Base-by-base conservation (phyloP, 2,113 vertebrate genomes). In the zebrafish (Danio rerio) region DNA sequence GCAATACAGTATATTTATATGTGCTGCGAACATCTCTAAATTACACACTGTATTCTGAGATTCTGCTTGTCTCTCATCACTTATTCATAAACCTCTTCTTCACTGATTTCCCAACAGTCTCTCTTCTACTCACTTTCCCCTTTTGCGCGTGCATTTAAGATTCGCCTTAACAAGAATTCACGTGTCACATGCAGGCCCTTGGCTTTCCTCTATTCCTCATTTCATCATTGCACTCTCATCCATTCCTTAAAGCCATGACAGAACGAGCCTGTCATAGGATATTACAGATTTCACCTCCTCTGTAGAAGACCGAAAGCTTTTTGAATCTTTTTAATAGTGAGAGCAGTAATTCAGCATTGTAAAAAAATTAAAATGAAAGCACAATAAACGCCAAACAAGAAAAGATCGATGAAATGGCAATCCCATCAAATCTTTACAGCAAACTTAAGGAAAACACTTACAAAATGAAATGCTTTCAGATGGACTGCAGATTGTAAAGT, bases 191-290 rank as follows among this genome's bases (percentile, higher is more conserved):
- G 78, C 49, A 56, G n/a, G 56, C 68, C 58, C 58, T 78, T 13
- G 43, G 76, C 75, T 82, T 80, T 12, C 56, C 68, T 76, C 13
- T 68, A 63, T 71, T 71, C 70, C 61, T 31, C n/a, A 78, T 76
- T 74, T 76, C 75, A 83, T 80, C 84, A 63, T 52, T 20, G 45
- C 0, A 9, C 65, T 58, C 74, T 66, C 3, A 13, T 63, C 12
- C 16, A 40, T 52, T 81, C 63, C 75, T 71, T 73, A 65, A 68
- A 50, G 74, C 59, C 16, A 47, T 75, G 76, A 80, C 43, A 68
- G 62, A 75, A 75, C 13, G 76, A 62, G 45, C 31, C 56, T 47
- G 55, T 82, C 43, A 61, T 66, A 61, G 53, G 68, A 21, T 82
- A 62, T 71, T 89, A 70, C 52, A 81, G 21, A 71, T 49, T 59